Evolutionary conservation across 2,888 invertebrate genomes (phyloP).

Genomic region (Ectemnius cavifrons): DNA sequence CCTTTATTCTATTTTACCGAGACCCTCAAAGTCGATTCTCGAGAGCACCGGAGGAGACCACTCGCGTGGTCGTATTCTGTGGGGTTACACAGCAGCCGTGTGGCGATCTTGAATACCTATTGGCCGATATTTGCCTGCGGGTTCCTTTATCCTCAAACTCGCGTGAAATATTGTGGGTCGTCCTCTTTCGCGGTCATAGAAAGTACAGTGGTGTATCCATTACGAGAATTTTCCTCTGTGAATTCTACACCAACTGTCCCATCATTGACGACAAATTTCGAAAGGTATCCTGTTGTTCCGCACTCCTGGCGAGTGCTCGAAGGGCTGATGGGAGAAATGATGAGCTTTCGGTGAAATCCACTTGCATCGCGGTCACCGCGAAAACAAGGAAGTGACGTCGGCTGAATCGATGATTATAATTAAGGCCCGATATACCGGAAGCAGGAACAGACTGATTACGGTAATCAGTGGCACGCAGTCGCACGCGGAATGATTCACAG

Average conservation of each 20-base stretch:
- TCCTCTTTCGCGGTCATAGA: neutral
- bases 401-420: conserved; percentile 77
- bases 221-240: no score
- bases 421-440: conserved; percentile 76
- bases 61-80: conserved; percentile 29
- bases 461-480: conserved; percentile 75
- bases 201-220: no score
- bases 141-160: conserved; percentile 9
- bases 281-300: no score
- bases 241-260: no score
- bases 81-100: conserved; percentile 29
- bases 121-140: no score
- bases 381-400: conserved; percentile 75
- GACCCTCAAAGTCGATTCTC: conserved; percentile 58
- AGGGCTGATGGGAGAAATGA: conserved; percentile 32
- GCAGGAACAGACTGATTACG: conserved; percentile 74
- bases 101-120: neutral
- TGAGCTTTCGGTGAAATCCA: conserved; percentile 44
- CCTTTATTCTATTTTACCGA: conserved; percentile 57
- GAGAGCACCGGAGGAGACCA: conserved; percentile 35
- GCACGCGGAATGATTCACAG: conserved; percentile 69
- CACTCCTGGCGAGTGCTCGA: no score
- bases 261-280: no score
- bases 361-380: conserved; percentile 46
- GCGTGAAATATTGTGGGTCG: conserved; percentile 30